Percentiles rank a stretch among this genome's conserved stretches.
These are phyloP conservation scores for Chrysaora quinquecirrha DNA, from an alignment of 30 jellyfish, hydroid and myxozoan genomes.

Conservation along the genomic window DNA sequence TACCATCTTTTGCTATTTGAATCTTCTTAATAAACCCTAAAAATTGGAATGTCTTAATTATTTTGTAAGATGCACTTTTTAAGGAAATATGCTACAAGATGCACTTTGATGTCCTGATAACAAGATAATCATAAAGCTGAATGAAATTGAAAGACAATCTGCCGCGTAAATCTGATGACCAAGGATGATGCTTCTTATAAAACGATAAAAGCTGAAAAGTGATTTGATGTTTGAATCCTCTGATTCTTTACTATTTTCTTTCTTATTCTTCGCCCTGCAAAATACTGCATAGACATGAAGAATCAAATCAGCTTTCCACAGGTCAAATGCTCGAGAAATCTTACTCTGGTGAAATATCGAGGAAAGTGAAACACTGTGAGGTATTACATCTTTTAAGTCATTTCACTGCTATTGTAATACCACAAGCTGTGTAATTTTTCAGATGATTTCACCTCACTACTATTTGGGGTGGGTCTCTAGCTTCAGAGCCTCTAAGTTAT, in stretches of 20 bases:
- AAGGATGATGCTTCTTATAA: neutral
- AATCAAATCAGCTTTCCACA: constrained; percentile 44
- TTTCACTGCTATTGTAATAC: too few relatives aligned
- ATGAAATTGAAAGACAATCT: constrained; percentile 11
- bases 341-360: too few relatives aligned
- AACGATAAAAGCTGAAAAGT: neutral
- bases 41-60: constrained; percentile 39
- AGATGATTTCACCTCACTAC: too few relatives aligned
- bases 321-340: too few relatives aligned
- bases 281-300: constrained; percentile 27
- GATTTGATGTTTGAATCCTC: neutral
- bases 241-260: neutral
- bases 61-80: constrained; percentile 45
- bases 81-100: constrained; percentile 31
- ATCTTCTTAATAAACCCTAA: constrained; percentile 38
- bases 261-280: constrained; percentile 1
- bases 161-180: too few relatives aligned
- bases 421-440: too few relatives aligned
- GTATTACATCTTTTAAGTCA: too few relatives aligned
- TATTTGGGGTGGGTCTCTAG: too few relatives aligned
- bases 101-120: constrained; percentile 23
- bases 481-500: too few relatives aligned
- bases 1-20: constrained; percentile 6
- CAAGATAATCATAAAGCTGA: constrained; percentile 49
- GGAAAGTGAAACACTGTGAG: too few relatives aligned